phyloP scores from a whole-genome alignment of 2,113 vertebrate genomes.

The Hippocampus mohnikei region DNA sequence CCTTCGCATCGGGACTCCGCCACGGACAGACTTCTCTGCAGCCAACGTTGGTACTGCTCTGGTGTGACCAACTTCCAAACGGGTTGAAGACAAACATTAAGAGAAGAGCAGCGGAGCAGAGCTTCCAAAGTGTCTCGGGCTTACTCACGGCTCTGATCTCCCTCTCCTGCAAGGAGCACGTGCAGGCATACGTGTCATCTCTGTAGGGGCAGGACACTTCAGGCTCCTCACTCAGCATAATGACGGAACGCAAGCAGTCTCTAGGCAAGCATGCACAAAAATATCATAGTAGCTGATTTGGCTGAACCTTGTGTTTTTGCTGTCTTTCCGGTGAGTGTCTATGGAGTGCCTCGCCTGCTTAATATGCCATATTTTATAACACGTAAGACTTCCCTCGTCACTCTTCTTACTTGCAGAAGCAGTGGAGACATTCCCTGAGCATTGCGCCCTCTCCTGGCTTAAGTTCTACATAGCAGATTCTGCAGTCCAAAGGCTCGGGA shows the following conservation, averaged over 20 bases:
- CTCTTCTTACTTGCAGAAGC: slow-evolving; percentile 75
- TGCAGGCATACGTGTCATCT: slow-evolving; percentile 77
- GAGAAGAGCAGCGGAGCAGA: background rate
- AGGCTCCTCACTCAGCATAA: slow-evolving; percentile 79
- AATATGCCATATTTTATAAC: background rate
- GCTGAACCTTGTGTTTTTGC: too few relatives aligned
- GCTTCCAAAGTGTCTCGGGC: background rate
- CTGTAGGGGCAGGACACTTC: slow-evolving; percentile 82
- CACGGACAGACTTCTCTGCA: slow-evolving; percentile 77
- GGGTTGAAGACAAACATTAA: background rate
- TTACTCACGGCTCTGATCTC: slow-evolving; percentile 81
- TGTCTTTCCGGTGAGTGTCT: background rate
- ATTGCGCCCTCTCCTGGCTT: slow-evolving; percentile 75
- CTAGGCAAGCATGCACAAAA: slow-evolving; percentile 44
- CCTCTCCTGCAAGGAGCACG: slow-evolving; percentile 78
- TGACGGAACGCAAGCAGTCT: slow-evolving; percentile 79
- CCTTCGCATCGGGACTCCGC: slow-evolving; percentile 80
- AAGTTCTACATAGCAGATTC: slow-evolving; percentile 77
- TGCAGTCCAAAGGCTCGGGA: slow-evolving; percentile 76
- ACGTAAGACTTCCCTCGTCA: background rate
- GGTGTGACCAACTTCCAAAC: slow-evolving; percentile 52
- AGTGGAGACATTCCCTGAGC: slow-evolving; percentile 83
- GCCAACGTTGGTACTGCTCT: slow-evolving; percentile 78
- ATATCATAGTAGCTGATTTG: too few relatives aligned
- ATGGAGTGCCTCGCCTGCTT: background rate